Evolutionary conservation across 2,113 vertebrate genomes (phyloP), one percentile per base, ranked within the genome.

Genomic region (Willisornis vidua): DNA sequence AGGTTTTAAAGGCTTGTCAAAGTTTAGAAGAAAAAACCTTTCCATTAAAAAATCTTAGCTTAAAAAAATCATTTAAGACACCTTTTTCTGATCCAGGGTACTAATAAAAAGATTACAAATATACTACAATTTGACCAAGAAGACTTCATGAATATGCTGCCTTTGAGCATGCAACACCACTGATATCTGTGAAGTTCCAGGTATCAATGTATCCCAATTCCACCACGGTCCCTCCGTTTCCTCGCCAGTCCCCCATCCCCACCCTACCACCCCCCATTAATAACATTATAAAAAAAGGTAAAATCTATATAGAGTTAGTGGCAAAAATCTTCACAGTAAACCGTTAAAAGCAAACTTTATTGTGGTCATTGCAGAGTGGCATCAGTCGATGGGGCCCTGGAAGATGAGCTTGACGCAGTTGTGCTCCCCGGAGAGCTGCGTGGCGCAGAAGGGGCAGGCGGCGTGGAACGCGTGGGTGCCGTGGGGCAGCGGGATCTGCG

Each of bases 401-500:
- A 99, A 99, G 98, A 99, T 99, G 12, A 99, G 97, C 97, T 99
- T 99, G 97, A 99, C 78, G 92, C 98, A 99, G 98, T 98, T 99
- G 96, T 99, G 98, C 14, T 98, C 98, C 33, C 99, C 98, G 39
- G 97, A 94, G 87, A 99, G 99, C 95, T 99, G 99, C 19, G 98
- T 98, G 89, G 99, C 99, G 75, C 99, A 99, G 96, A 99, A 99
- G 8, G 99, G 99, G 97, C 99, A 99, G 79, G 99, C 99, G 4
- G 99, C 98, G 5, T 99, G 99, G 97, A 99, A 99, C 7, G 99
- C 99, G 1, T 99, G 99, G 12, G 99, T 99, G 48, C 99, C 99
- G 6, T 99, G 99, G 5, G 99, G 99, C 97, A 99, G 97, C 0
- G 99, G 99, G 92, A 99, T 99, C 94, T 99, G 99, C 5, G 98